Evolutionary conservation across 2,113 vertebrate genomes (phyloP), one percentile per base, ranked within the genome.

Genomic region (Sula dactylatra): DNA sequence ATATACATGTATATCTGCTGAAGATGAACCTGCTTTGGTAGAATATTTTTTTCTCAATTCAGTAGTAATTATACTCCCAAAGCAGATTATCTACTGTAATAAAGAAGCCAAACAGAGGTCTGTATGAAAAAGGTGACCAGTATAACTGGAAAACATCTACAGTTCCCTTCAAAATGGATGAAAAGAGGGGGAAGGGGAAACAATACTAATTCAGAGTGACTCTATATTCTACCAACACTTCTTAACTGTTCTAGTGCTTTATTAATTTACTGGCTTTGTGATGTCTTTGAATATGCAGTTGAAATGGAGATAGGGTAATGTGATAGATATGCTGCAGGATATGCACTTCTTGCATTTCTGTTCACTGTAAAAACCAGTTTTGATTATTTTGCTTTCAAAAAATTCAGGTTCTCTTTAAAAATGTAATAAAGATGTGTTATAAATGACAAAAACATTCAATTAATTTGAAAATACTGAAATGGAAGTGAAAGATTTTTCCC

Each of bases 371-470:
- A 97, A 76, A n/a, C 61, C 29, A 79, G 45, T 94, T 98, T 97
- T 96, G 97, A 97, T 96, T 97, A 96, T 95, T 45, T 79, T 96
- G 58, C 52, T 97, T 97, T 97, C 78, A 96, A 93, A 80, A 91
- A 97, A 94, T 95, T 97, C 95, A 97, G 55, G n/a, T 97, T 90
- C 65, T 96, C 40, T 90, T 95, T 95, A 95, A 97, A 98, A 97
- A 97, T 91, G 42, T 93, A 89, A 95, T 96, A 97, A 97, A 95
- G 82, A 85, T 95, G 66, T 95, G 66, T 86, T 97, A 74, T 77
- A 96, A 93, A 44, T 97, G 79, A 93, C 45, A 89, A 81, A 97
- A 26, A 67, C 49, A 92, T 78, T 19, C 10, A 88, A 83, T 83
- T 84, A 11, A 62, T 86, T 82, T 91, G 47, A 91, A 97, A 97